Percentiles rank a stretch among this genome's conserved stretches.
These are phyloP conservation scores for Hippasteria phrygiana DNA, from an alignment of 53 echinoderm and acorn worm species.

Conservation along the genomic window DNA sequence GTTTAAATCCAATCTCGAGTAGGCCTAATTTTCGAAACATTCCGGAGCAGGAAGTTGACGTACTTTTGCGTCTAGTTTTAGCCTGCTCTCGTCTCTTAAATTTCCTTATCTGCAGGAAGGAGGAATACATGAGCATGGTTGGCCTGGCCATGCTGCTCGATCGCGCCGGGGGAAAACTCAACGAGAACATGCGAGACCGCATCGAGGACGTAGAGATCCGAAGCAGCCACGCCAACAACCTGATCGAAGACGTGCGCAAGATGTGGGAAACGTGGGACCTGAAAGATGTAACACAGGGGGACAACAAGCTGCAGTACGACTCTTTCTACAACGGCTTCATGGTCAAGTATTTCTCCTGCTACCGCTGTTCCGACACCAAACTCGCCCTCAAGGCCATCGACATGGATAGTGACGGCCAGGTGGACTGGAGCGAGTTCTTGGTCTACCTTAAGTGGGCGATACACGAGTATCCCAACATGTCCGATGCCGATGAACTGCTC, in stretches of 20 bases:
- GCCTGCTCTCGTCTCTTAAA: not conserved
- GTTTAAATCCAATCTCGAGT: not conserved
- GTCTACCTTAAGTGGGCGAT: constrained; percentile 70
- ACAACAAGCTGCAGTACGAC: constrained; percentile 49
- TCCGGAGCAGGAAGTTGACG: not conserved
- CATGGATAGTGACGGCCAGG: constrained; percentile 60
- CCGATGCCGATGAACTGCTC: constrained; percentile 27
- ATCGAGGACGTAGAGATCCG: constrained; percentile 38
- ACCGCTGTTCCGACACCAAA: constrained; percentile 67
- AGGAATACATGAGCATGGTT: constrained; percentile 72
- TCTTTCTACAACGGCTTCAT: constrained; percentile 73
- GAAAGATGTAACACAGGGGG: constrained; percentile 27
- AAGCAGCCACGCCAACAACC: constrained; percentile 12
- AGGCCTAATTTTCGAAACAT: not conserved
- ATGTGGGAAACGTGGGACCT: constrained; percentile 61
- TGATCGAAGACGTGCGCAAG: constrained; percentile 54
- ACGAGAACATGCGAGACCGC: constrained; percentile 50
- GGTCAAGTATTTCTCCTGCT: constrained; percentile 76
- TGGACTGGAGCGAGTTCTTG: constrained; percentile 66
- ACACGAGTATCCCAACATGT: constrained; percentile 53
- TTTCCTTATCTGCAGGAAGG: constrained; percentile 57
- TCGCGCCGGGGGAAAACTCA: constrained; percentile 70
- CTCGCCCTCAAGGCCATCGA: constrained; percentile 61
- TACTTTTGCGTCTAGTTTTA: not conserved
- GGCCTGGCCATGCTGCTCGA: constrained; percentile 72